phyloP scores from a whole-genome alignment of 2,113 vertebrate species.

The Mobula birostris region DNA sequence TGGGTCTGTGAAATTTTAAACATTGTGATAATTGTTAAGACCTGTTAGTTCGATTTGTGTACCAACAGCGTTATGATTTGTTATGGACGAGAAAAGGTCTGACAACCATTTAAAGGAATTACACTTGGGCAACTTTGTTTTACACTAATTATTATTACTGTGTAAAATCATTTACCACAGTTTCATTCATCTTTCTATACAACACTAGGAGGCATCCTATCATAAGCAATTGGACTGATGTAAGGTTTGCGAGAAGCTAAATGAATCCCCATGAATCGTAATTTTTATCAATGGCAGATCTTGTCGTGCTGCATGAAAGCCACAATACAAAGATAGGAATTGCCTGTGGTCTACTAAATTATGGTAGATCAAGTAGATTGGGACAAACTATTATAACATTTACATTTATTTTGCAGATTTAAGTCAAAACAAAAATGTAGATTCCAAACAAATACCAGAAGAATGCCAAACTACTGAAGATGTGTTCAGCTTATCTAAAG shows the following conservation, averaged over 20 bases:
- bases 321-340: neutral
- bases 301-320: neutral
- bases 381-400: too few relatives aligned
- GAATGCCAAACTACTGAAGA: neutral
- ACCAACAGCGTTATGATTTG: neutral
- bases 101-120: neutral
- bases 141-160: neutral
- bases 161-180: neutral
- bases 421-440: neutral
- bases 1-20: neutral
- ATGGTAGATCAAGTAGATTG: neutral
- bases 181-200: neutral
- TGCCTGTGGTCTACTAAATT: neutral
- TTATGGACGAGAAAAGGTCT: neutral
- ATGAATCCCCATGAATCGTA: neutral
- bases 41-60: neutral
- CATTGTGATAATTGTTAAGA: neutral
- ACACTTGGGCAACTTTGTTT: neutral
- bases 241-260: neutral
- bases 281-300: neutral
- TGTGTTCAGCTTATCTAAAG: neutral
- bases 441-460: neutral
- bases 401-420: conserved; percentile 1
- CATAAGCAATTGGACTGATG: neutral
- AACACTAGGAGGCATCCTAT: conserved; percentile 6